phyloP scores from a whole-genome alignment of 2,888 invertebrate genomes.

The Nymphalis polychloros region DNA sequence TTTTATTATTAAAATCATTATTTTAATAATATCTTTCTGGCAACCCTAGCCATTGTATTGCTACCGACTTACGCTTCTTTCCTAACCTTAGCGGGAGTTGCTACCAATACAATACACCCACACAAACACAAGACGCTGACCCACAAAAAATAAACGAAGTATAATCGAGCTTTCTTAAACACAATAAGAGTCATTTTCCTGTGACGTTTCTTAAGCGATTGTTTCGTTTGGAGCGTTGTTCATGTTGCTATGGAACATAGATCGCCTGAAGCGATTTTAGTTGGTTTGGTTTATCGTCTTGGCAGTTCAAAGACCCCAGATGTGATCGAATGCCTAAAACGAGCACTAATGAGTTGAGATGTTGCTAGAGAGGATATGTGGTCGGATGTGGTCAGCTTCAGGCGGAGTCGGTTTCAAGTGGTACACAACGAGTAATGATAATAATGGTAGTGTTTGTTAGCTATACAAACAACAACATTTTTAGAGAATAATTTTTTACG shows the following conservation, averaged over 20 bases:
- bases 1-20: too few species aligned
- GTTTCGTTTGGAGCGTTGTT: background rate
- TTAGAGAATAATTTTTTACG: too few species aligned
- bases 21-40: constrained; percentile 9
- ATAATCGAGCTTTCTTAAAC: background rate
- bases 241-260: constrained; percentile 22
- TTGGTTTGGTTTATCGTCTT: constrained; percentile 22
- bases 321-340: constrained; percentile 31
- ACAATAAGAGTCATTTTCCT: background rate
- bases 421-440: too few species aligned
- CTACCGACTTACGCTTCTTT: constrained; percentile 65
- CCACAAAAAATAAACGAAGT: constrained; percentile 7
- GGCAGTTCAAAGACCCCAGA: constrained; percentile 20
- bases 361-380: background rate
- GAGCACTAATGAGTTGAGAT: constrained; percentile 10
- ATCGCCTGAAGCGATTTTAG: constrained; percentile 16
- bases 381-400: background rate
- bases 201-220: background rate
- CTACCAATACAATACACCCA: constrained; percentile 39
- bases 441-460: too few species aligned
- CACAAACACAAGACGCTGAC: constrained; percentile 17
- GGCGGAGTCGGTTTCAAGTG: too few species aligned
- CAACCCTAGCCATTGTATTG: constrained; percentile 54
- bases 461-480: too few species aligned
- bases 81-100: constrained; percentile 40